A percentile compares a stretch with the other conserved stretches of the same genome.
These are phyloP conservation scores for Plumapathes pennacea DNA, from an alignment of 92 coral and sea anemone genomes.

Conservation along the genomic window DNA sequence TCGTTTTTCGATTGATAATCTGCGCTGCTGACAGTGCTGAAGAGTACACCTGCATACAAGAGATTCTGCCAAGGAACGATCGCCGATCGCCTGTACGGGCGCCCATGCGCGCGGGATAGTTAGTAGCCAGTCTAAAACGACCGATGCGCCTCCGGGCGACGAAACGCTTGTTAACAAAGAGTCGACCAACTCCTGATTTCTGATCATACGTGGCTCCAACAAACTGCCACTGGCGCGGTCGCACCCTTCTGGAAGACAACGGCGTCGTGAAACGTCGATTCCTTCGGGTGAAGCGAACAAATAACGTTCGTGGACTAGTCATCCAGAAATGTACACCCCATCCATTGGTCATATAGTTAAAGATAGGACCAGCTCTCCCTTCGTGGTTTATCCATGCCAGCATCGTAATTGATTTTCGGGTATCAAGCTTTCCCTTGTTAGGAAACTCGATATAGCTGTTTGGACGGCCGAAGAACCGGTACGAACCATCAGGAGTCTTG, in stretches of 20 bases:
- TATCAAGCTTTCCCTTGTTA: conserved; percentile 65
- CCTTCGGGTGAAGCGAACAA: conserved; percentile 45
- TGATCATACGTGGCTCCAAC: conserved; percentile 65
- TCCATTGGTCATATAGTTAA: conserved; percentile 67
- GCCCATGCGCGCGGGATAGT: conserved; percentile 66
- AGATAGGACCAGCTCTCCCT: conserved; percentile 76
- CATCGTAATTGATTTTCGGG: conserved; percentile 58
- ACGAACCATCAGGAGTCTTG: conserved; percentile 62
- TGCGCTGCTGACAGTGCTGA: conserved; percentile 30
- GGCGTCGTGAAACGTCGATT: conserved; percentile 36
- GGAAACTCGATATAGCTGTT: conserved; percentile 66
- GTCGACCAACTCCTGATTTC: conserved; percentile 54
- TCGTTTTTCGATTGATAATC: conserved; percentile 40
- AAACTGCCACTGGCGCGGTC: conserved; percentile 54
- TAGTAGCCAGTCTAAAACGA: conserved; percentile 50
- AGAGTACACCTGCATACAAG: conserved; percentile 76
- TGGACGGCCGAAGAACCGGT: conserved; percentile 47
- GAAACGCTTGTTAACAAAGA: conserved; percentile 57
- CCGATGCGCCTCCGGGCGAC: conserved; percentile 46
- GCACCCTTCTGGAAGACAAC: conserved; percentile 32
- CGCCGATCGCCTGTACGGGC: conserved; percentile 54
- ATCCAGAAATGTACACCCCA: conserved; percentile 76
- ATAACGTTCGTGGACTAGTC: conserved; percentile 46
- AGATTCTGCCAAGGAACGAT: conserved; percentile 62
- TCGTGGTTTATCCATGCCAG: conserved; percentile 75